Evolutionary conservation across 2,888 invertebrate genomes (phyloP).

Genomic region (Blera fallax): DNA sequence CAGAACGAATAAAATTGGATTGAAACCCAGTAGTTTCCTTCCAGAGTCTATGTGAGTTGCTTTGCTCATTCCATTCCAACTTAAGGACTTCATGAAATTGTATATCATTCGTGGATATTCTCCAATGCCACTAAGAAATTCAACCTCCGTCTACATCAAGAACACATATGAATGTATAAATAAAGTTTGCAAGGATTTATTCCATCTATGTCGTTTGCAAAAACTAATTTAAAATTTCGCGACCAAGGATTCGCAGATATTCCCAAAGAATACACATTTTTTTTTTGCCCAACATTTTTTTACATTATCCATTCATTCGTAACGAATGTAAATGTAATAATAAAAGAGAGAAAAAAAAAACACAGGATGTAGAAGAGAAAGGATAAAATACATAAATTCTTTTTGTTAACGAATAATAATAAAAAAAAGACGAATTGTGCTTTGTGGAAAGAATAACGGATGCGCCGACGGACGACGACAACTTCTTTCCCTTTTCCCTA

Average conservation of each 20-base stretch:
- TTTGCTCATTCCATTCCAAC: not conserved
- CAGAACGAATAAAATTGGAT: too few species aligned
- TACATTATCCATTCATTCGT: conserved; percentile 29
- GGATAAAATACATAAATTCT: not conserved
- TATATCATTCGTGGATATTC: not conserved
- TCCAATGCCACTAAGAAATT: not conserved
- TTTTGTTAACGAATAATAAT: conserved; percentile 1
- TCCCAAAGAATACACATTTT: not conserved
- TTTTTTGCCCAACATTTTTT: not conserved
- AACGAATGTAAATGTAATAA: conserved; percentile 46
- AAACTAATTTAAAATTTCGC: conserved; percentile 10
- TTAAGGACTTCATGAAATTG: not conserved
- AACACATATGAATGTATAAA: not conserved
- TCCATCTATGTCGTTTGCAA: not conserved
- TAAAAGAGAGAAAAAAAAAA: conserved; percentile 1
- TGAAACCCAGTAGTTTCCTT: too few species aligned
- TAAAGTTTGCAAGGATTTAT: not conserved
- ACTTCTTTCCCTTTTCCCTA: not conserved
- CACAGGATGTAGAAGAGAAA: not conserved
- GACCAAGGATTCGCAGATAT: not conserved
- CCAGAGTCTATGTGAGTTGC: too few species aligned
- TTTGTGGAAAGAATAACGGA: not conserved
- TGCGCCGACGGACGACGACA: conserved; percentile 1
- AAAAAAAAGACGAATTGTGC: not conserved
- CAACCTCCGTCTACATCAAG: not conserved